phyloP scores from a whole-genome alignment of 2,888 invertebrate genomes.

The Odontomyia ornata region DNA sequence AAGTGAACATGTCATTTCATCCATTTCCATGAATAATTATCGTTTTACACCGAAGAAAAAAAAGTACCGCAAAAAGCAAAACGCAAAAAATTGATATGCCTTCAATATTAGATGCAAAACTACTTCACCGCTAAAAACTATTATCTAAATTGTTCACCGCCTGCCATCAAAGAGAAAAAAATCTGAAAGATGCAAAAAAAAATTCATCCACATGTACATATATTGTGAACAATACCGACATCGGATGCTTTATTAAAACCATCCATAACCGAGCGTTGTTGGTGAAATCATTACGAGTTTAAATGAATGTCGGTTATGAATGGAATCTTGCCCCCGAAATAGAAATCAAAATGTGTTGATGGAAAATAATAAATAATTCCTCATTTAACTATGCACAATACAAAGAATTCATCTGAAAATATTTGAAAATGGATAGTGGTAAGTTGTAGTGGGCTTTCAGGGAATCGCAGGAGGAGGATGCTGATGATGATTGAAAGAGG shows the following conservation, averaged over 20 bases:
- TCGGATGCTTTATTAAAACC: neutral
- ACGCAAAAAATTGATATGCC: neutral
- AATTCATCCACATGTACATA: neutral
- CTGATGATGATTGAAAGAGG: too few species aligned
- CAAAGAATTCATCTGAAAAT: too few species aligned
- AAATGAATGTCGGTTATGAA: neutral
- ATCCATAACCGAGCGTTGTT: neutral
- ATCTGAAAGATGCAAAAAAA: neutral
- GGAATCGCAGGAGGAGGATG: too few species aligned
- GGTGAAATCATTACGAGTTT: slow-evolving; percentile 13
- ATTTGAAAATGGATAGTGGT: too few species aligned
- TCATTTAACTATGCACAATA: neutral
- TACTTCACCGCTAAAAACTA: neutral
- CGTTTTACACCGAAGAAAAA: too few species aligned
- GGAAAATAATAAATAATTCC: slow-evolving; percentile 11
- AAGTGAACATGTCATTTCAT: slow-evolving; percentile 3
- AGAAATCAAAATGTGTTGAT: slow-evolving; percentile 32
- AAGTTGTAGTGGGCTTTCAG: too few species aligned
- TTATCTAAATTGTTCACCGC: neutral
- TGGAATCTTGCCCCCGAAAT: slow-evolving; percentile 13
- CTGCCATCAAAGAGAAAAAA: too few species aligned
- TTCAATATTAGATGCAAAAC: neutral
- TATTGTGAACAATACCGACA: slow-evolving; percentile 10
- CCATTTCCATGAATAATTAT: neutral
- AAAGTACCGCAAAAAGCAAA: neutral